Percentiles rank a stretch among this genome's conserved stretches.
phyloP scores from a whole-genome alignment of 2,797 vertebrate species.

The Anguilla pacifica region DNA sequence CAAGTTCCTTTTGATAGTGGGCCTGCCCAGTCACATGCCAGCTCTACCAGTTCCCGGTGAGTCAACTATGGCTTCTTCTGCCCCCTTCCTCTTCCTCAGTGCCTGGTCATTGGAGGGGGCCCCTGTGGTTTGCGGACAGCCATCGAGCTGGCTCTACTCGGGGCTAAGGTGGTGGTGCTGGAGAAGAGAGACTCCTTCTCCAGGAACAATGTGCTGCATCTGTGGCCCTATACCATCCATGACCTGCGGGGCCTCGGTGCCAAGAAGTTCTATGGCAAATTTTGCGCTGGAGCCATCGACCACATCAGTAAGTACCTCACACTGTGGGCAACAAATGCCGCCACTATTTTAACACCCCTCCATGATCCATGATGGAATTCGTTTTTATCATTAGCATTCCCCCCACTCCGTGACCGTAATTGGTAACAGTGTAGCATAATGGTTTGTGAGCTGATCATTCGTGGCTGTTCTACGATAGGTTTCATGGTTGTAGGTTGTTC shows the following conservation, averaged over 20 bases:
- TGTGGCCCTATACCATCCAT: conserved; percentile 97
- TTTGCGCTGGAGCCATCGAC: conserved; percentile 95
- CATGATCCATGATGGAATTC: neutral
- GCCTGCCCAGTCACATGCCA: too few relatives aligned
- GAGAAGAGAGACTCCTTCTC: conserved; percentile 97
- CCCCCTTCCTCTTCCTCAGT: conserved; percentile 66
- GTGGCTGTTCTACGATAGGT: too few relatives aligned
- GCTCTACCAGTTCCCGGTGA: too few relatives aligned
- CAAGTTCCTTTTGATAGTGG: neutral
- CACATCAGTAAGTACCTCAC: conserved; percentile 93
- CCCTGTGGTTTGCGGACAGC: conserved; percentile 93
- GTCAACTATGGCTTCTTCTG: neutral
- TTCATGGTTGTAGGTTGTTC: too few relatives aligned
- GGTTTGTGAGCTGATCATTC: neutral
- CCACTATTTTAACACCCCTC: neutral
- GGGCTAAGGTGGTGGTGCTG: conserved; percentile 91
- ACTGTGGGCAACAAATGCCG: neutral
- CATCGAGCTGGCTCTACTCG: conserved; percentile 92
- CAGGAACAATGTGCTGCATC: conserved; percentile 94
- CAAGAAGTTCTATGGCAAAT: conserved; percentile 97
- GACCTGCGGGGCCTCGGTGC: conserved; percentile 92
- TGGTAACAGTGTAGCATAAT: neutral
- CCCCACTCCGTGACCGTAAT: too few relatives aligned
- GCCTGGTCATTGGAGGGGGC: conserved; percentile 93
- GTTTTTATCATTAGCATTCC: neutral